Evolutionary conservation across 2,797 vertebrate genomes (phyloP).

Genomic region (Aplochiton taeniatus): DNA sequence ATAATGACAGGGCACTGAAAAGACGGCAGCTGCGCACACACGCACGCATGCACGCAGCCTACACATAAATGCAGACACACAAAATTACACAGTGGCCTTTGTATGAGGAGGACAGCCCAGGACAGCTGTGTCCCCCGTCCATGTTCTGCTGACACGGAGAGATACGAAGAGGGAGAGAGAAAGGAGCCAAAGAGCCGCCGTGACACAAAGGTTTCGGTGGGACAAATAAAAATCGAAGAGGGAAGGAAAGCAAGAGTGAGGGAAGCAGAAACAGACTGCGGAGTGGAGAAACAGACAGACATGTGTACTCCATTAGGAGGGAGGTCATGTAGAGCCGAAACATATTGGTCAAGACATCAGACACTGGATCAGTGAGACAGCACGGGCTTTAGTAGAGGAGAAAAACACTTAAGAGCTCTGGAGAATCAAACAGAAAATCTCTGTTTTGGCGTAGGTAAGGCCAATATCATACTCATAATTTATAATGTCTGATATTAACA

Average conservation of each 20-base stretch:
- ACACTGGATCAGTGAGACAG: slow-evolving; percentile 24
- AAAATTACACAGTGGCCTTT: slow-evolving; percentile 7
- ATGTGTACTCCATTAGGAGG: background rate
- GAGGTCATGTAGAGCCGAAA: slow-evolving; percentile 29
- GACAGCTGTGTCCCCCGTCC: slow-evolving; percentile 13
- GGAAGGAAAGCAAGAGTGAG: background rate
- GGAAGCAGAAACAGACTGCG: background rate
- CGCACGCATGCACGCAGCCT: background rate
- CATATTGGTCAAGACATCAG: slow-evolving; percentile 33
- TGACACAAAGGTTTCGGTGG: background rate
- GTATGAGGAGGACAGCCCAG: background rate
- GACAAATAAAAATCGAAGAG: no score
- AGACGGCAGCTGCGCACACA: background rate
- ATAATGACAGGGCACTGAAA: slow-evolving; percentile 26
- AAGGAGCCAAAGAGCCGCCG: background rate
- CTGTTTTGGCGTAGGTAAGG: slow-evolving; percentile 25
- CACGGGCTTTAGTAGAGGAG: slow-evolving; percentile 32
- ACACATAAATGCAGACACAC: slow-evolving; percentile 3
- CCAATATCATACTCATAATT: no score
- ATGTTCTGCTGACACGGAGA: background rate
- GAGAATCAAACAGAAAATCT: slow-evolving; percentile 24
- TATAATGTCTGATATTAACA: no score
- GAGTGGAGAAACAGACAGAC: background rate
- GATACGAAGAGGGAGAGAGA: background rate
- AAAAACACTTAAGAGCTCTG: slow-evolving; percentile 32